phyloP scores from a whole-genome alignment of 1,140 invertebrate species.

The honey bee (Apis mellifera) region DNA sequence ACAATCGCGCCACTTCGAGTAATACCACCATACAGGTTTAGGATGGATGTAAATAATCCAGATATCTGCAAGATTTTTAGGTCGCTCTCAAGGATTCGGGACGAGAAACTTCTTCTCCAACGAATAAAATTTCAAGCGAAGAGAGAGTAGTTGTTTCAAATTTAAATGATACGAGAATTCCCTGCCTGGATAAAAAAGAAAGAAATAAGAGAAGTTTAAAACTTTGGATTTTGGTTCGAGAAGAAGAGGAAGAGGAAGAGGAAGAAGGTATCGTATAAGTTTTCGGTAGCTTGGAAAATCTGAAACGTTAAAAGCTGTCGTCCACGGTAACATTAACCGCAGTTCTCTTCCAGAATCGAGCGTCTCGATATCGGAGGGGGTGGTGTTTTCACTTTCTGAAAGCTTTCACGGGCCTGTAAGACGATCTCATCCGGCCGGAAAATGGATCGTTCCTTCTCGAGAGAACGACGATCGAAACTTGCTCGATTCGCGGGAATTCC shows the following conservation, averaged over 20 bases:
- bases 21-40: not conserved
- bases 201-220: not conserved
- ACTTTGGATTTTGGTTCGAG: not conserved
- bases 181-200: not conserved
- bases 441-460: conserved; percentile 11
- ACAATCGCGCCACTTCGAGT: not conserved
- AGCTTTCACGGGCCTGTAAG: conserved; percentile 24
- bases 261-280: not conserved
- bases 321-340: not conserved
- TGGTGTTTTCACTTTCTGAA: conserved; percentile 40
- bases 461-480: not conserved
- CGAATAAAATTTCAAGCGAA: too few relatives aligned
- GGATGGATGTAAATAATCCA: not conserved
- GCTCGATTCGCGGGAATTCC: not conserved
- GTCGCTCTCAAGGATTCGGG: too few relatives aligned
- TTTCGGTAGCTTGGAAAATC: not conserved
- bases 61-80: not conserved
- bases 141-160: too few relatives aligned
- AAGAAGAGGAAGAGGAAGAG: not conserved
- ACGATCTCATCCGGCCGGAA: not conserved
- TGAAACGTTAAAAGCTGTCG: conserved; percentile 9
- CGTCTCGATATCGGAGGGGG: not conserved
- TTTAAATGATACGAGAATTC: too few relatives aligned
- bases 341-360: not conserved
- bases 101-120: too few relatives aligned